These are phyloP conservation scores for Crocidura indochinensis DNA, from an alignment of 2,797 vertebrate genomes.

Conservation along the genomic window DNA sequence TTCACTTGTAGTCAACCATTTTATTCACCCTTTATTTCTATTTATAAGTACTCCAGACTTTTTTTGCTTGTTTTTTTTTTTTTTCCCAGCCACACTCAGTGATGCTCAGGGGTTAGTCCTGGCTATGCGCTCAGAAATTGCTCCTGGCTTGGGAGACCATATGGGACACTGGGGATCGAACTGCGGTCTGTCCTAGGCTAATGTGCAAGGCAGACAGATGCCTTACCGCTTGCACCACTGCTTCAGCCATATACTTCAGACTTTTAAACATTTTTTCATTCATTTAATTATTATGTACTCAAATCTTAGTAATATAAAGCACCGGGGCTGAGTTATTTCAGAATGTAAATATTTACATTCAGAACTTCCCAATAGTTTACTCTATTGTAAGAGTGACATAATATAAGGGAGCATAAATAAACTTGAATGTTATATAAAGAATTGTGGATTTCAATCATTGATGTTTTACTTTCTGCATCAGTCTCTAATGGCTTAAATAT, in stretches of 20 bases:
- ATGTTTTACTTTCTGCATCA: slow-evolving; percentile 3
- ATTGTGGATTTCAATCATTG: neutral
- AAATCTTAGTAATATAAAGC: neutral
- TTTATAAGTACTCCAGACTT: neutral
- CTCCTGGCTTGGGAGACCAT: no score
- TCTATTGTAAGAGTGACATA: neutral
- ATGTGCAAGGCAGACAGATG: no score
- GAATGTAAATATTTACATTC: neutral
- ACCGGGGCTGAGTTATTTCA: neutral
- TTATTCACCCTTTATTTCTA: neutral
- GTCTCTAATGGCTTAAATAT: neutral
- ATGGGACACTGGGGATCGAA: no score
- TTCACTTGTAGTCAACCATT: neutral
- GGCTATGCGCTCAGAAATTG: no score
- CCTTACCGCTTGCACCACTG: no score
- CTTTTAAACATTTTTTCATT: slow-evolving; percentile 12
- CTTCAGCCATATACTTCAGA: neutral
- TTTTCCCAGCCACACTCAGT: no score
- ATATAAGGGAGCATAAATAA: neutral
- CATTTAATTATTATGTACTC: neutral
- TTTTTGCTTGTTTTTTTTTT: neutral
- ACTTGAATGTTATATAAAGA: neutral
- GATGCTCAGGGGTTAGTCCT: no score
- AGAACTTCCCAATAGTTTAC: neutral
- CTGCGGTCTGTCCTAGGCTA: no score